Conservation (phyloP, 2,797 vertebrate species). For the Siniperca undulata region DNA sequence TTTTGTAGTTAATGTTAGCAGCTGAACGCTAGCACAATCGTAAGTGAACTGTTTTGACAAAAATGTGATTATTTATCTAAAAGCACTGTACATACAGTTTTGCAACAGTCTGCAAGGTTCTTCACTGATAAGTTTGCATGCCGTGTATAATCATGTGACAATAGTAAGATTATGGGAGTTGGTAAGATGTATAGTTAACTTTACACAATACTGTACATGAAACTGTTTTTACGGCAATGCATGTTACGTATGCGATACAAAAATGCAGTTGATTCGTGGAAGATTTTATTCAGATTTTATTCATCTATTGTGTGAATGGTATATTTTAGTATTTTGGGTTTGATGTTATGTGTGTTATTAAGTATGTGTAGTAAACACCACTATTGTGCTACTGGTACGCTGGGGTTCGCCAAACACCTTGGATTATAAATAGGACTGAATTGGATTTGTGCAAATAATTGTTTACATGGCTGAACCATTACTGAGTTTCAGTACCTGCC, state of each 20-base stretch:
- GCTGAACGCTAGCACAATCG: neutral
- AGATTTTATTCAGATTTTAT: neutral
- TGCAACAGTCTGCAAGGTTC: too few species aligned
- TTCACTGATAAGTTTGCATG: too few species aligned
- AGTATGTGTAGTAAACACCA: conserved; percentile 24
- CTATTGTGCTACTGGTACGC: conserved; percentile 1
- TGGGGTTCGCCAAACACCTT: neutral
- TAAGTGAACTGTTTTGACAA: neutral
- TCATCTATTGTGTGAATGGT: neutral
- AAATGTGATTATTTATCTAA: conserved; percentile 5
- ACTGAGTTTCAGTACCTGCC: conserved; percentile 10
- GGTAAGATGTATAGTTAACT: neutral
- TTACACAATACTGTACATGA: neutral
- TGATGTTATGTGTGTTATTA: conserved; percentile 8
- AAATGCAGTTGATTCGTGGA: neutral
- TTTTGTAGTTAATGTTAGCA: neutral
- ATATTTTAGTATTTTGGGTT: neutral
- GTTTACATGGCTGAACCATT: conserved; percentile 40
- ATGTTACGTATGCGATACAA: neutral
- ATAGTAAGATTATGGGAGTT: neutral
- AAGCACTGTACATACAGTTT: neutral
- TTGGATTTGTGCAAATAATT: conserved; percentile 46
- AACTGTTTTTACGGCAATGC: neutral
- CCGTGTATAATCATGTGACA: too few species aligned
- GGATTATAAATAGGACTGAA: conserved; percentile 13